These are phyloP conservation scores for Lacerta viridis DNA, from an alignment of 2,797 vertebrate genomes.

Conservation along the genomic window DNA sequence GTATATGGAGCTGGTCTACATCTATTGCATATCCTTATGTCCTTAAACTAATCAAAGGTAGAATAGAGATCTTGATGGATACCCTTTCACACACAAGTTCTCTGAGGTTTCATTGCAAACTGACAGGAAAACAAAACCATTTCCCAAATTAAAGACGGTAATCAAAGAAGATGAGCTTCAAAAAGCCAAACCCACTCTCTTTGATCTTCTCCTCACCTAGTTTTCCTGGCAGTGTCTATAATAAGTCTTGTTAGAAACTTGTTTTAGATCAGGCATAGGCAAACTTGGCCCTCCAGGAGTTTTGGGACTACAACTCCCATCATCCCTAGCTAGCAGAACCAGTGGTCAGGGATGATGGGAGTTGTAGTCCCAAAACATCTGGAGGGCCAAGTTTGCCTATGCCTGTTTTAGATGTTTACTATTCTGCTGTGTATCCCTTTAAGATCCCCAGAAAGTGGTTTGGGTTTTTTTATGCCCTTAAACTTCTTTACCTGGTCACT, in stretches of 20 bases:
- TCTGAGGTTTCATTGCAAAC: background rate
- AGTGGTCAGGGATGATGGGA: too few species aligned
- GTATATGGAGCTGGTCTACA: background rate
- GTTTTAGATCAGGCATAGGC: background rate
- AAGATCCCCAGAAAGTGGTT: background rate
- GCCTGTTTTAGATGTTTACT: background rate
- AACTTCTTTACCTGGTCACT: background rate
- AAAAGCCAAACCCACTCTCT: background rate
- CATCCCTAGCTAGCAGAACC: too few species aligned
- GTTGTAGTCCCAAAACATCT: too few species aligned
- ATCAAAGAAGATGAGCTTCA: slow-evolving; percentile 11
- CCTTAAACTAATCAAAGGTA: background rate
- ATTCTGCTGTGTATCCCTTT: background rate
- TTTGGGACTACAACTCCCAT: too few species aligned
- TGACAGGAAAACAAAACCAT: background rate
- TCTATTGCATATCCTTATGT: background rate
- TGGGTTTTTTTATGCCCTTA: background rate
- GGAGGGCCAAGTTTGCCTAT: too few species aligned
- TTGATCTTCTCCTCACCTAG: background rate
- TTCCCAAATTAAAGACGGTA: slow-evolving; percentile 11
- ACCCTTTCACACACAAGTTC: background rate
- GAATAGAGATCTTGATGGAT: background rate
- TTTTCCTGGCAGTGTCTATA: background rate
- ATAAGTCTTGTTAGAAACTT: background rate
- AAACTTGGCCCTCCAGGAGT: too few species aligned